A percentile compares a stretch with the other conserved stretches of the same genome.
These are phyloP conservation scores for Casuarius casuarius DNA, from an alignment of 2,113 vertebrate species.

Conservation along the genomic window DNA sequence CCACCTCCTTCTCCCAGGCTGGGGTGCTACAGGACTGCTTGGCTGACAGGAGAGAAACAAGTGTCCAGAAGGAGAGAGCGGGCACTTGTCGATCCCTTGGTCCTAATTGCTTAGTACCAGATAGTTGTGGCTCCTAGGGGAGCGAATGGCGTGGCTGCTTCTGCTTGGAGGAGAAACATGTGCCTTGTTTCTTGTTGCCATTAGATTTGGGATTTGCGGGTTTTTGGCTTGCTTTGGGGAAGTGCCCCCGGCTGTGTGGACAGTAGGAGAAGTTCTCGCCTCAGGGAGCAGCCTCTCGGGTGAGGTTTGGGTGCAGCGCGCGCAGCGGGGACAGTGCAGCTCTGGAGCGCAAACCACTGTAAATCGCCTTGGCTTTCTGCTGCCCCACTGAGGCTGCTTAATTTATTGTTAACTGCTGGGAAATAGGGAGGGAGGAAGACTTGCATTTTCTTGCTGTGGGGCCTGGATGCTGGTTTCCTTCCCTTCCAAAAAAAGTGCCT, in stretches of 20 bases:
- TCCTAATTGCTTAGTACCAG: background rate
- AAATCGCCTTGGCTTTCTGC: background rate
- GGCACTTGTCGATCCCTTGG: background rate
- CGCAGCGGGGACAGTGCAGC: background rate
- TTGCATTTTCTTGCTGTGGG: background rate
- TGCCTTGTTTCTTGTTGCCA: background rate
- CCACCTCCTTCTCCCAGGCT: background rate
- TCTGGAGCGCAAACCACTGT: background rate
- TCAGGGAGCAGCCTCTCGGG: background rate
- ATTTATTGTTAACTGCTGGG: conserved; percentile 65
- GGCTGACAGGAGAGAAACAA: background rate
- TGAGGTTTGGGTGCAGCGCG: background rate
- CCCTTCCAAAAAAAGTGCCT: conserved; percentile 39
- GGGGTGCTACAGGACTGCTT: rapidly evolving
- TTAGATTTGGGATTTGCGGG: background rate
- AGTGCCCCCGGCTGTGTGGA: rapidly evolving
- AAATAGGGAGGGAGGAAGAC: background rate
- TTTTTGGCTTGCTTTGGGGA: background rate
- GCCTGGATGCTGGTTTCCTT: background rate
- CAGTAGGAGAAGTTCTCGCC: background rate
- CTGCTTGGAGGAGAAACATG: background rate
- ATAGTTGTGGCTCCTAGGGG: background rate
- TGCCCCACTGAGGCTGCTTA: conserved; percentile 40
- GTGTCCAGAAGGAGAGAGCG: background rate
- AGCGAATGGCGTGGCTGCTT: background rate